Evolutionary conservation across 2,888 invertebrate genomes (phyloP).

Genomic region (Azorinus chamasolen): DNA sequence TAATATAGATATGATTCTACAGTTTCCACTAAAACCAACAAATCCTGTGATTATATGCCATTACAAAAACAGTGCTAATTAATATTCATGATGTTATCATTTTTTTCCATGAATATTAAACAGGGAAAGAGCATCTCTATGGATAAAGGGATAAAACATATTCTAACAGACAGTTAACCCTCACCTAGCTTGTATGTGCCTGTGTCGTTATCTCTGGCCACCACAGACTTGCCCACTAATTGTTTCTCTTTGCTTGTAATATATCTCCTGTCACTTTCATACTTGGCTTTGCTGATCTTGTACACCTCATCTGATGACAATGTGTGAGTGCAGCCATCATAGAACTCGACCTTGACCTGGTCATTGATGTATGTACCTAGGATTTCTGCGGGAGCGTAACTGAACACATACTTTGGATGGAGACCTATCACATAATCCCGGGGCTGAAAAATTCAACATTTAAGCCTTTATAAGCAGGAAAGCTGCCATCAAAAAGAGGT

Average conservation of each 20-base stretch:
- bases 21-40: too few relatives aligned
- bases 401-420: slow-evolving; percentile 53
- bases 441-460: slow-evolving; percentile 51
- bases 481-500: too few relatives aligned
- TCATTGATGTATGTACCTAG: slow-evolving; percentile 20
- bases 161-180: too few relatives aligned
- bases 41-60: too few relatives aligned
- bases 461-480: too few relatives aligned
- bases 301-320: slow-evolving; percentile 38
- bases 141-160: too few relatives aligned
- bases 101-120: too few relatives aligned
- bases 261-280: slow-evolving; percentile 31
- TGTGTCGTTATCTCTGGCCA: slow-evolving; percentile 44
- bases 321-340: slow-evolving; percentile 22
- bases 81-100: too few relatives aligned
- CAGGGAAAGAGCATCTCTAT: too few relatives aligned
- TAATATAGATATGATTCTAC: too few relatives aligned
- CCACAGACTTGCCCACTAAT: slow-evolving; percentile 23
- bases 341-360: slow-evolving; percentile 36
- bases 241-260: slow-evolving; percentile 29
- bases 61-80: too few relatives aligned
- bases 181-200: slow-evolving; percentile 44
- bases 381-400: slow-evolving; percentile 50
- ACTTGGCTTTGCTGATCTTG: slow-evolving; percentile 37
- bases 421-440: slow-evolving; percentile 47